Evolutionary conservation across 2,797 vertebrate species (phyloP).

Genomic region (Smutsia gigantea): DNA sequence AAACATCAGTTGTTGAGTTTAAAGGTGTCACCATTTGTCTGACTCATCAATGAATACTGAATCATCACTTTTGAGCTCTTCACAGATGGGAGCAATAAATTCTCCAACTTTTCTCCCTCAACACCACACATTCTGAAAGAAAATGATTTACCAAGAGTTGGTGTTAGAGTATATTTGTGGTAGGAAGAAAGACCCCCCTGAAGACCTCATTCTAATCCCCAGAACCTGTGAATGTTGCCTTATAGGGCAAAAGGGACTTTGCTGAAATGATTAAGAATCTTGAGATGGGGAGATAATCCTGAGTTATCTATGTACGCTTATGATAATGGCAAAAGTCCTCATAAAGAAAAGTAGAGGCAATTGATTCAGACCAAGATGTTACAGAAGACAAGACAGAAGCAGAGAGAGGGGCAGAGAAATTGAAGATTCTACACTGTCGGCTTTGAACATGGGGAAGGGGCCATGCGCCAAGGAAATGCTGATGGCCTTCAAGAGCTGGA

Average conservation of each 20-base stretch:
- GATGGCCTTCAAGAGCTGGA: background rate
- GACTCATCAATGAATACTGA: slow-evolving; percentile 10
- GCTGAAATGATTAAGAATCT: background rate
- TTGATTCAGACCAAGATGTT: background rate
- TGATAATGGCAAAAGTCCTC: background rate
- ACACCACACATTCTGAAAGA: background rate
- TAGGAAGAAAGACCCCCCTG: background rate
- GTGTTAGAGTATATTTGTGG: background rate
- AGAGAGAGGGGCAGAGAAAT: background rate
- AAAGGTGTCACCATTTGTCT: background rate
- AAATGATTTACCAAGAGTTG: background rate
- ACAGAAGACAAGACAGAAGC: background rate
- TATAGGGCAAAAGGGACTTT: background rate
- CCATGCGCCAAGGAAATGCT: background rate
- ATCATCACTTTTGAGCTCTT: background rate
- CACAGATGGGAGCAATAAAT: background rate
- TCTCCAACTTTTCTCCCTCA: background rate
- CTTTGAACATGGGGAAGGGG: background rate
- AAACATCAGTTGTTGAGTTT: background rate
- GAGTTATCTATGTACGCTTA: background rate
- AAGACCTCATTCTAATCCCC: background rate
- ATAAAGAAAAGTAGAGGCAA: background rate
- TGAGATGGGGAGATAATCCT: background rate
- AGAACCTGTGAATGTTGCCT: background rate
- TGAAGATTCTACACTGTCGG: background rate